phyloP scores from a whole-genome alignment of 1,140 invertebrate species.

The Hypothenemus hampei region DNA sequence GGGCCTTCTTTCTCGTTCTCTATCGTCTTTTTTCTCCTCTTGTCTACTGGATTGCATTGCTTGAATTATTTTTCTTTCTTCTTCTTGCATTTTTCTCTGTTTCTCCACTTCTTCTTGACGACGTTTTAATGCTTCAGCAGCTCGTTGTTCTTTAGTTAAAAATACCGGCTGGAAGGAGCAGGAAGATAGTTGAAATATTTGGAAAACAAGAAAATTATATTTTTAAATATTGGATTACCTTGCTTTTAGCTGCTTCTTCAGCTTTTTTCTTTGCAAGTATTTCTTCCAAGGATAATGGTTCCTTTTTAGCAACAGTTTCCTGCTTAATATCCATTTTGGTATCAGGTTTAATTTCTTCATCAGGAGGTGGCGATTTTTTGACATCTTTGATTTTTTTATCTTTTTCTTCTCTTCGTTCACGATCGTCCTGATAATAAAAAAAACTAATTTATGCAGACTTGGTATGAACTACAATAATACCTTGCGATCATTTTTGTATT shows the following conservation, averaged over 20 bases:
- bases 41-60: slow-evolving; percentile 32
- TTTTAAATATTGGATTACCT: slow-evolving; percentile 48
- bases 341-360: slow-evolving; percentile 47
- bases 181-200: not conserved
- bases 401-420: slow-evolving; percentile 44
- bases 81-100: slow-evolving; percentile 62
- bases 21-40: slow-evolving; percentile 36
- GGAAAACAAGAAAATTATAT: too few species aligned
- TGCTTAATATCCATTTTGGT: slow-evolving; percentile 41
- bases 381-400: slow-evolving; percentile 38
- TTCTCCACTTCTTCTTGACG: slow-evolving; percentile 81
- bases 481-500: slow-evolving; percentile 39
- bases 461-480: slow-evolving; percentile 18
- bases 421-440: slow-evolving; percentile 32
- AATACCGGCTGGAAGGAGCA: slow-evolving; percentile 75
- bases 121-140: slow-evolving; percentile 79
- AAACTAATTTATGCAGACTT: slow-evolving; percentile 26
- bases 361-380: slow-evolving; percentile 28
- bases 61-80: slow-evolving; percentile 58
- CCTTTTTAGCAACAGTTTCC: slow-evolving; percentile 58
- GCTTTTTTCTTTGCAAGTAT: slow-evolving; percentile 93
- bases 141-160: slow-evolving; percentile 92
- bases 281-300: slow-evolving; percentile 95
- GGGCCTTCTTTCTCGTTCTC: slow-evolving; percentile 31
- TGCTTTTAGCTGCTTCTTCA: slow-evolving; percentile 87